Evolutionary conservation across 1,140 invertebrate species (phyloP).

Genomic region (Coboldia fuscipes): DNA sequence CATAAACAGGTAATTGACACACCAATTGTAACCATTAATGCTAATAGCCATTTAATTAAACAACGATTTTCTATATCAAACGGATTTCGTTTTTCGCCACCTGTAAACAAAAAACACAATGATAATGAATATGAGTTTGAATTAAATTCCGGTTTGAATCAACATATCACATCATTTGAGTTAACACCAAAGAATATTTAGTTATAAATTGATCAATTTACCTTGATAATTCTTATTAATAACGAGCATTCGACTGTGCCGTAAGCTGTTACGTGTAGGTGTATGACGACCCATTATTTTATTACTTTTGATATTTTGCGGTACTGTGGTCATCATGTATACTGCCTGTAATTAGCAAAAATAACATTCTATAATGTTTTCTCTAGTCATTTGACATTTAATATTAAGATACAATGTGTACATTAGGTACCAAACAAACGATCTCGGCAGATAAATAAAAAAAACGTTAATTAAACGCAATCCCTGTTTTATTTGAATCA

Average conservation of each 20-base stretch:
- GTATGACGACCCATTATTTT: slow-evolving; percentile 39
- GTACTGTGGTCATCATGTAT: slow-evolving; percentile 39
- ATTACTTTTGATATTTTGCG: slow-evolving; percentile 37
- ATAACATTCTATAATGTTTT: too few species aligned
- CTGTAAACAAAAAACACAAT: slow-evolving; percentile 4
- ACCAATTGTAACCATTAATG: slow-evolving; percentile 30
- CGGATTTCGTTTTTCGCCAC: slow-evolving; percentile 10
- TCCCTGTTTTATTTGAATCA: too few species aligned
- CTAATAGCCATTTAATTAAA: slow-evolving; percentile 29
- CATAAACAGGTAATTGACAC: slow-evolving; percentile 27
- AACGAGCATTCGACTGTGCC: slow-evolving; percentile 48
- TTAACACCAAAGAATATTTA: not conserved
- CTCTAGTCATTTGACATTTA: too few species aligned
- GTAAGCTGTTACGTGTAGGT: slow-evolving; percentile 42
- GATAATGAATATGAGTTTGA: not conserved
- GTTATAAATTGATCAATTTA: slow-evolving; percentile 15
- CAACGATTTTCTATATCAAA: slow-evolving; percentile 25
- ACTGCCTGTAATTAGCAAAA: slow-evolving; percentile 17
- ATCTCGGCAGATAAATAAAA: too few species aligned
- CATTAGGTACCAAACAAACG: too few species aligned
- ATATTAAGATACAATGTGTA: too few species aligned
- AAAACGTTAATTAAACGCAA: too few species aligned
- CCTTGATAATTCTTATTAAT: slow-evolving; percentile 30
- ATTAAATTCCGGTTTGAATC: not conserved
- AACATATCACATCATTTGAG: not conserved